These are phyloP conservation scores for Drosophila putrida DNA, from an alignment of 2,888 invertebrate species.

Conservation along the genomic window DNA sequence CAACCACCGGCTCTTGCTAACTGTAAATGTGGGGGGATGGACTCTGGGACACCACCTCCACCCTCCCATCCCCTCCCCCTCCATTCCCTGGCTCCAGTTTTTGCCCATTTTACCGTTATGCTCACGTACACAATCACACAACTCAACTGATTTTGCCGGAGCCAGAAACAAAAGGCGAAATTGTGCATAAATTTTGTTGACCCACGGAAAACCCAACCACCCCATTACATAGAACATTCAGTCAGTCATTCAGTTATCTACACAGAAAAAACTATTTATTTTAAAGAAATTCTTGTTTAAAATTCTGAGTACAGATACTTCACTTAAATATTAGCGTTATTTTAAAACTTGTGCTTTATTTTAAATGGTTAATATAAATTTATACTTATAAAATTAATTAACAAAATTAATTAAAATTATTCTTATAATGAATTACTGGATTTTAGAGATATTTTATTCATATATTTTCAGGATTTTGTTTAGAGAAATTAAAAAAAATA, in stretches of 20 bases:
- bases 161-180: slow-evolving; percentile 49
- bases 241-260: slow-evolving; percentile 7
- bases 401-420: no score
- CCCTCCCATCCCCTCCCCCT: background rate
- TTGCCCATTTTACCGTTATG: slow-evolving; percentile 77
- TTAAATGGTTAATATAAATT: no score
- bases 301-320: no score
- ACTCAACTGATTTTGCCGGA: slow-evolving; percentile 70
- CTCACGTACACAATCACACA: slow-evolving; percentile 83
- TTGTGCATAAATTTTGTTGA: slow-evolving; percentile 68
- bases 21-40: background rate
- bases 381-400: no score
- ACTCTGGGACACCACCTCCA: background rate
- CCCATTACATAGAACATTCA: slow-evolving; percentile 14
- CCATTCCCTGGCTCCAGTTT: background rate
- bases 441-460: no score
- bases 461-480: no score
- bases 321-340: no score
- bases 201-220: slow-evolving; percentile 22
- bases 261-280: no score
- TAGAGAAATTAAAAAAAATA: no score
- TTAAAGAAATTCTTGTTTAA: no score
- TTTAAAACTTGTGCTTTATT: no score
- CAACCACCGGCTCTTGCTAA: slow-evolving; percentile 41
- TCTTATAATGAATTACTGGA: no score